Evolutionary conservation across 2,888 invertebrate species (phyloP).

Genomic region (Dasysyrphus albostriatus): DNA sequence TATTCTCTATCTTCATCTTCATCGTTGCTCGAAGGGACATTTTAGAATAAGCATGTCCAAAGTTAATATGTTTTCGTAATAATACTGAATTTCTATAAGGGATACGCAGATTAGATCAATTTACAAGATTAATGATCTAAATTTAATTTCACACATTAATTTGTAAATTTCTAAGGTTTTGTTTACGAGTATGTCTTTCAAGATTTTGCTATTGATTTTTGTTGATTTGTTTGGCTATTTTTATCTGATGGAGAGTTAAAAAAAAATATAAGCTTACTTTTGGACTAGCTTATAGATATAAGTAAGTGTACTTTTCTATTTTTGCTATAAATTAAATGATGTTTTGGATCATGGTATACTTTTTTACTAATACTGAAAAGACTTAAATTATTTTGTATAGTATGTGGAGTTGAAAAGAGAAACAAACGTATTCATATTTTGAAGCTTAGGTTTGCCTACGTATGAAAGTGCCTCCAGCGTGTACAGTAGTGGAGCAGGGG

Average conservation of each 20-base stretch:
- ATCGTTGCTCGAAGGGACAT: constrained; percentile 29
- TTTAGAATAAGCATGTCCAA: constrained; percentile 32
- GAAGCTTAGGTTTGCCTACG: too few relatives aligned
- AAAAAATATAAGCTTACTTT: background rate
- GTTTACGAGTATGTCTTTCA: background rate
- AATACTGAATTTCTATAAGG: constrained; percentile 14
- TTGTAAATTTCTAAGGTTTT: constrained; percentile 14
- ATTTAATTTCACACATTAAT: constrained; percentile 43
- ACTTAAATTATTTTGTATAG: too few relatives aligned
- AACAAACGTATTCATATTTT: too few relatives aligned
- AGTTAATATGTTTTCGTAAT: background rate
- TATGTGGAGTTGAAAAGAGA: too few relatives aligned
- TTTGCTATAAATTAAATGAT: too few relatives aligned
- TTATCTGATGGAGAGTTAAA: background rate
- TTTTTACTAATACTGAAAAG: too few relatives aligned
- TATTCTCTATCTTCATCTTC: background rate
- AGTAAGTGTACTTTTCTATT: too few relatives aligned
- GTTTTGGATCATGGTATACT: too few relatives aligned
- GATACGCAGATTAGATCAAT: constrained; percentile 20
- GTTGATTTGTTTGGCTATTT: background rate
- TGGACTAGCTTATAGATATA: too few relatives aligned
- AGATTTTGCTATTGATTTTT: background rate
- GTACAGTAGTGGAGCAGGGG: too few relatives aligned
- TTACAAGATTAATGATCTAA: constrained; percentile 41
- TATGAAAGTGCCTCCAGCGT: too few relatives aligned